A percentile compares a stretch with the other conserved stretches of the same genome.
These are phyloP conservation scores for Sinocyclocheilus rhinocerous DNA, from an alignment of 2,113 vertebrate genomes.

Conservation along the genomic window DNA sequence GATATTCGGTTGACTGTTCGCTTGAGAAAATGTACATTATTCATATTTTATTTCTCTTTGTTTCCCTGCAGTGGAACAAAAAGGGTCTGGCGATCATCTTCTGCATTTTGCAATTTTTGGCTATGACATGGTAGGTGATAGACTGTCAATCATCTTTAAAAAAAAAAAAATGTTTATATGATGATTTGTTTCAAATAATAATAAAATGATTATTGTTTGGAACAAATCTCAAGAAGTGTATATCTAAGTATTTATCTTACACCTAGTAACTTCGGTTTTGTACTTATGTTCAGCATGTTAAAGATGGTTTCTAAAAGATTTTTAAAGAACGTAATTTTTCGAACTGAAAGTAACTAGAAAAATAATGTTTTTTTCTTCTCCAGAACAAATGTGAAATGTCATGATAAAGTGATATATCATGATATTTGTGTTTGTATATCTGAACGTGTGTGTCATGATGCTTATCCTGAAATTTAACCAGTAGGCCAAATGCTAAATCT, in stretches of 20 bases:
- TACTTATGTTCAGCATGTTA: background rate
- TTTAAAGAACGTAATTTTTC: background rate
- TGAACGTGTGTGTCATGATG: background rate
- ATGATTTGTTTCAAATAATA: background rate
- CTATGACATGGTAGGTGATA: slow-evolving; percentile 95
- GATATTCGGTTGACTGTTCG: background rate
- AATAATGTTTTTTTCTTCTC: too few relatives aligned
- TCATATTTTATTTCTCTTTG: slow-evolving; percentile 46
- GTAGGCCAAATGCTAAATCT: slow-evolving; percentile 10
- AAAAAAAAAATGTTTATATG: background rate
- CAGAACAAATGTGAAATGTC: too few relatives aligned
- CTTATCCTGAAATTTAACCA: background rate
- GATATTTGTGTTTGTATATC: background rate
- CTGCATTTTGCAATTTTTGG: slow-evolving; percentile 93
- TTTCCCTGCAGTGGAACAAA: slow-evolving; percentile 81
- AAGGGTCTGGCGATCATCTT: slow-evolving; percentile 88
- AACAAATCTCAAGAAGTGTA: background rate
- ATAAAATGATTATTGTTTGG: background rate
- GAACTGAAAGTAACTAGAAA: too few relatives aligned
- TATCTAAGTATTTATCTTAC: too few relatives aligned
- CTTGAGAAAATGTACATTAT: background rate
- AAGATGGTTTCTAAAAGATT: background rate
- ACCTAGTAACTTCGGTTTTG: too few relatives aligned
- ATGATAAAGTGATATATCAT: background rate
- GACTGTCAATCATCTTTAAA: background rate